Evolutionary conservation across 2,113 vertebrate genomes (phyloP).

Genomic region (Podilymbus podiceps): DNA sequence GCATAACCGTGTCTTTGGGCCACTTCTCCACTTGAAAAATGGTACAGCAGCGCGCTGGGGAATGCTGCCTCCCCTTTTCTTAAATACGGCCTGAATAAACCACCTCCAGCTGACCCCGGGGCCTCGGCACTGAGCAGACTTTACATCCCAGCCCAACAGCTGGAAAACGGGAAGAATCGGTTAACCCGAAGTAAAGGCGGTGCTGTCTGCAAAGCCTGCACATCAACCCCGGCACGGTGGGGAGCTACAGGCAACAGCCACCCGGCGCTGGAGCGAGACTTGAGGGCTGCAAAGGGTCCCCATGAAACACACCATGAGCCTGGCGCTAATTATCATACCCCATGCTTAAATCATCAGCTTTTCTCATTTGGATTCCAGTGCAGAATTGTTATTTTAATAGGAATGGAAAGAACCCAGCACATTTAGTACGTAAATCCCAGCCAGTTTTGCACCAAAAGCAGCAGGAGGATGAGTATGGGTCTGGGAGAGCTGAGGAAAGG

Average conservation of each 20-base stretch:
- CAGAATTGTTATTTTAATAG: neutral
- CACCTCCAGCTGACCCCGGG: neutral
- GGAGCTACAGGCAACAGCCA: neutral
- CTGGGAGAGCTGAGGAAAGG: neutral
- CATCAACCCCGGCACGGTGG: too few relatives aligned
- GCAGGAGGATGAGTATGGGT: neutral
- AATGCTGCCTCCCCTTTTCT: neutral
- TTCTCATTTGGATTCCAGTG: neutral
- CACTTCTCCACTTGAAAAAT: neutral
- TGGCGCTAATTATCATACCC: neutral
- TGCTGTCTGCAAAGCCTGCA: neutral
- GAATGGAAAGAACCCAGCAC: neutral
- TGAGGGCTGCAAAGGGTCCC: neutral
- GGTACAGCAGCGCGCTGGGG: neutral
- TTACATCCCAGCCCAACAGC: neutral
- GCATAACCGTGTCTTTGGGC: neutral
- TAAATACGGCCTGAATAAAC: neutral
- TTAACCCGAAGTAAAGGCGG: neutral
- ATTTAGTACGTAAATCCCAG: neutral
- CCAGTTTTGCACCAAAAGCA: neutral
- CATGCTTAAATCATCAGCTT: neutral
- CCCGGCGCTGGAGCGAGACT: neutral
- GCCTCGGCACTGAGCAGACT: rapidly evolving
- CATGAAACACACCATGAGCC: neutral
- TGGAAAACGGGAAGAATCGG: neutral